phyloP scores from a whole-genome alignment of 2,888 invertebrate species.

The Stramonita haemastoma region DNA sequence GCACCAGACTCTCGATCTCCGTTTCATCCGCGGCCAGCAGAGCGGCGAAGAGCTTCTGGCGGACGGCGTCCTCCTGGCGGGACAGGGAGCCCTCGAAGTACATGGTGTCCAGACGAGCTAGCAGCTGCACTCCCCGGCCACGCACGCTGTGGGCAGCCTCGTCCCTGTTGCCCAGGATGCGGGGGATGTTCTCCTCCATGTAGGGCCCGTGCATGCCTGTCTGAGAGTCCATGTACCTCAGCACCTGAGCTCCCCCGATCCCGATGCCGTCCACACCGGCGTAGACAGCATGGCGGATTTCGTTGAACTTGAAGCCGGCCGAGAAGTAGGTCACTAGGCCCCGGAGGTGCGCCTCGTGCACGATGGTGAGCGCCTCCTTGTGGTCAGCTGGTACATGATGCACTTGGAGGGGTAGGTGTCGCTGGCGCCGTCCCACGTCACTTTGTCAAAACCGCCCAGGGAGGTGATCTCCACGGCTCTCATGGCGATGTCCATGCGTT shows the following conservation, averaged over 20 bases:
- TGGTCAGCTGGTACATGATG: constrained; percentile 63
- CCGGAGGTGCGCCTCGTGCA: constrained; percentile 58
- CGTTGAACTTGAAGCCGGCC: constrained; percentile 62
- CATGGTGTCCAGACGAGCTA: constrained; percentile 61
- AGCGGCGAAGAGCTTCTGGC: constrained; percentile 54
- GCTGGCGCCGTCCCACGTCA: constrained; percentile 63
- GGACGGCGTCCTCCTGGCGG: constrained; percentile 48
- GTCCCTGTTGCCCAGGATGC: constrained; percentile 56
- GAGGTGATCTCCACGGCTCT: constrained; percentile 57
- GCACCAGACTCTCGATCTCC: constrained; percentile 43
- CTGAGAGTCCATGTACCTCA: constrained; percentile 59
- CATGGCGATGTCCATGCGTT: constrained; percentile 57
- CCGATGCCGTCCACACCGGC: constrained; percentile 62
- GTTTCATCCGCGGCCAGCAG: constrained; percentile 50
- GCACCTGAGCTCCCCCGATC: constrained; percentile 60
- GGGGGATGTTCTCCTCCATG: constrained; percentile 62
- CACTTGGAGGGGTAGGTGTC: constrained; percentile 63
- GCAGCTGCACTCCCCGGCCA: constrained; percentile 55
- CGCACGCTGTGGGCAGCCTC: constrained; percentile 55
- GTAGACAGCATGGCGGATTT: constrained; percentile 60
- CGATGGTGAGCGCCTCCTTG: constrained; percentile 58
- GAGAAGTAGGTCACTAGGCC: constrained; percentile 62
- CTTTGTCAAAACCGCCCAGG: constrained; percentile 59
- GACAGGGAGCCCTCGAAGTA: constrained; percentile 60
- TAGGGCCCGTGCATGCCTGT: constrained; percentile 64